phyloP scores from a whole-genome alignment of 2,113 vertebrate genomes.

The Tyto alba region DNA sequence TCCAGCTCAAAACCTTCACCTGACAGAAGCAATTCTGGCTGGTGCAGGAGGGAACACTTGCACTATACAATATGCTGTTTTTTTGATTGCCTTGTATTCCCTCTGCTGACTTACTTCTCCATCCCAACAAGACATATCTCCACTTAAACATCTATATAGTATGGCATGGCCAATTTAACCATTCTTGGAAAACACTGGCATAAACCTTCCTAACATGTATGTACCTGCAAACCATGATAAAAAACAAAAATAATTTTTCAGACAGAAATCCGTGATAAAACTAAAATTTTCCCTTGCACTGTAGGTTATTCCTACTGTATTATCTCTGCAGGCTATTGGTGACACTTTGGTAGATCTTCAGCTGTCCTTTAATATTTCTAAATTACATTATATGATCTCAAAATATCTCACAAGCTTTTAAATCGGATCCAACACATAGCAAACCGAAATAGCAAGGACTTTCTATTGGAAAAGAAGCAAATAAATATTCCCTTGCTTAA shows the following conservation, averaged over 20 bases:
- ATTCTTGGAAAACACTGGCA: not conserved
- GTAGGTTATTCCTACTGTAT: not conserved
- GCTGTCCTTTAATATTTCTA: not conserved
- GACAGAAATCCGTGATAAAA: not conserved
- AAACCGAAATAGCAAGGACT: not conserved
- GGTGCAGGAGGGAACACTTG: not conserved
- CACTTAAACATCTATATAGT: not conserved
- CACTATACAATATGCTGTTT: not conserved
- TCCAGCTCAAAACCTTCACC: not conserved
- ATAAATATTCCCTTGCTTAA: not conserved
- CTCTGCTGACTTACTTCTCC: not conserved
- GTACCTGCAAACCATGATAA: not conserved
- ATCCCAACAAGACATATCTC: not conserved
- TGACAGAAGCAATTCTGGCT: not conserved
- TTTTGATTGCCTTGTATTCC: not conserved
- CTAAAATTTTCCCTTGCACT: not conserved
- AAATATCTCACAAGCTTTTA: not conserved
- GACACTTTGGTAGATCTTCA: not conserved
- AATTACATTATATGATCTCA: not conserved
- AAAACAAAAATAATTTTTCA: not conserved
- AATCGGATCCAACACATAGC: not conserved
- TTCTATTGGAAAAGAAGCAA: not conserved
- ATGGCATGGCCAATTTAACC: not conserved
- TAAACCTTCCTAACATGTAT: not conserved
- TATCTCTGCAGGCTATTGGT: not conserved